phyloP scores from a whole-genome alignment of 2,797 vertebrate genomes.

The Aphelocoma californica region DNA sequence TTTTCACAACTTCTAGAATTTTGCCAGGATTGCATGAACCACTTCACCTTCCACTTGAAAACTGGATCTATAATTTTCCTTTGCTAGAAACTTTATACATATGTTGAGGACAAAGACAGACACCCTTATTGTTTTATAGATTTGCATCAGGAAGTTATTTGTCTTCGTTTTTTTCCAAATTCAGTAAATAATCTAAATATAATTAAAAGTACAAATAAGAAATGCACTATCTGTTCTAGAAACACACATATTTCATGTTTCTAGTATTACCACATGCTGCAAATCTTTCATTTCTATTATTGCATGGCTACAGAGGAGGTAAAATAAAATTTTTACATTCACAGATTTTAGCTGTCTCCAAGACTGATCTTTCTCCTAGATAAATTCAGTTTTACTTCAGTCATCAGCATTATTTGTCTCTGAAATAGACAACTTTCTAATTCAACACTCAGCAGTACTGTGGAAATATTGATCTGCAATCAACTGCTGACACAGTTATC shows the following conservation, averaged over 20 bases:
- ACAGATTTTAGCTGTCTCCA: not conserved
- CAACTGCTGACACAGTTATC: constrained; percentile 70
- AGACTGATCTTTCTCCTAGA: not conserved
- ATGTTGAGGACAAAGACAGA: not conserved
- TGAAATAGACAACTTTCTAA: constrained; percentile 62
- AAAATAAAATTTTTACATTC: not conserved
- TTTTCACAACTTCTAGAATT: not conserved
- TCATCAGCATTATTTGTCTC: constrained; percentile 56
- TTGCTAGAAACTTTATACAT: not conserved
- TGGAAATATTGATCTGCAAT: constrained; percentile 74
- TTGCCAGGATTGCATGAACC: not conserved
- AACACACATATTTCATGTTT: not conserved
- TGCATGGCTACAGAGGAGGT: not conserved
- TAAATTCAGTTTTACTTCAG: constrained; percentile 41
- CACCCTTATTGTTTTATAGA: not conserved
- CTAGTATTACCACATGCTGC: not conserved
- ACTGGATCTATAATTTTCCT: not conserved
- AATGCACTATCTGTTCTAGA: not conserved
- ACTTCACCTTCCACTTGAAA: not conserved
- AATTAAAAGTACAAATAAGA: not conserved
- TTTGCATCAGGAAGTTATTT: not conserved
- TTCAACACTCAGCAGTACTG: constrained; percentile 64
- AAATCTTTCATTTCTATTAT: not conserved
- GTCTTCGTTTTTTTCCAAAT: not conserved
- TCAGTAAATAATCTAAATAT: not conserved